Evolutionary conservation across 30 jellyfish, hydroid and myxozoan species (phyloP).

Genomic region (Rhopilema esculentum): DNA sequence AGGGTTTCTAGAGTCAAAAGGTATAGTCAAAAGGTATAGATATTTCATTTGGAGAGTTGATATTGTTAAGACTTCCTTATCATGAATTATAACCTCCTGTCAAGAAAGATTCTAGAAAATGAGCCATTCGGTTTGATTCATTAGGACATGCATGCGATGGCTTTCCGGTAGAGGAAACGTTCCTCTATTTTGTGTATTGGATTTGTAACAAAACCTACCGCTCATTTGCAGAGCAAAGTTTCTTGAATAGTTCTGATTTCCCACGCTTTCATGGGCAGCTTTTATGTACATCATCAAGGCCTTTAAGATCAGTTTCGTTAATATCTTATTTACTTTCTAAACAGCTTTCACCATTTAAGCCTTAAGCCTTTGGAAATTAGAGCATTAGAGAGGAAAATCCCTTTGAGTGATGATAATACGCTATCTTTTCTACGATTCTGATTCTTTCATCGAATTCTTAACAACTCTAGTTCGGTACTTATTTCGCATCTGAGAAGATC

Average conservation of each 20-base stretch:
- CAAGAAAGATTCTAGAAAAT: neutral
- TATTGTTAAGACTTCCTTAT: neutral
- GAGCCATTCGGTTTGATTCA: neutral
- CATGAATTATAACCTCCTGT: neutral
- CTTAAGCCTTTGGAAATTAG: neutral
- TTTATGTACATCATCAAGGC: neutral
- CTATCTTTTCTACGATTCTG: neutral
- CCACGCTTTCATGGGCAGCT: neutral
- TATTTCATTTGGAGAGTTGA: neutral
- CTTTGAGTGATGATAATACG: neutral
- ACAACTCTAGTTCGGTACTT: neutral
- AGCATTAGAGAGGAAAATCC: neutral
- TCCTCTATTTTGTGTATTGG: neutral
- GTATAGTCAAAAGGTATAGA: too few species aligned
- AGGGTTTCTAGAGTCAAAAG: neutral
- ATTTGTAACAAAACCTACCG: neutral
- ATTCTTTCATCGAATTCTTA: neutral
- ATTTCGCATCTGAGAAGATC: neutral
- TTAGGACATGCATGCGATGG: neutral
- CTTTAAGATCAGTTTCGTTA: neutral
- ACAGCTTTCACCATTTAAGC: neutral
- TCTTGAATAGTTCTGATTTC: neutral
- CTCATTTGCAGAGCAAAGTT: neutral
- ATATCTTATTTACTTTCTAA: neutral
- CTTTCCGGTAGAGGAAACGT: neutral